Evolutionary conservation across 1,140 invertebrate species (phyloP).

Genomic region (Pachyrhynchus sulphureomaculatus): DNA sequence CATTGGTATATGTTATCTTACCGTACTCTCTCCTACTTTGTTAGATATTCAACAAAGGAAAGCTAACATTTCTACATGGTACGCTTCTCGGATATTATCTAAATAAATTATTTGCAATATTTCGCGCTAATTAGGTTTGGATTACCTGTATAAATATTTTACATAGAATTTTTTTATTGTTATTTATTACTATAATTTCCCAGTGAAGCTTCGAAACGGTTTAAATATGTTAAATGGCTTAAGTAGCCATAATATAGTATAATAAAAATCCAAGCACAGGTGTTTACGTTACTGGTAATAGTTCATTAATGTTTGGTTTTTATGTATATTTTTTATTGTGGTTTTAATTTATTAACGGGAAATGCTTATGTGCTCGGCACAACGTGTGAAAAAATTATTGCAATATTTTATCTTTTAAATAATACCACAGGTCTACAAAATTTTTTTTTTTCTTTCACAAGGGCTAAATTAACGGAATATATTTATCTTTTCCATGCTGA

Average conservation of each 20-base stretch:
- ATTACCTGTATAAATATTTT: slow-evolving; percentile 33
- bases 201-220: slow-evolving; percentile 20
- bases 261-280: slow-evolving; percentile 28
- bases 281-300: slow-evolving; percentile 28
- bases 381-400: no score
- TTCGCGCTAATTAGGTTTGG: slow-evolving; percentile 26
- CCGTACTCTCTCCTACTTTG: no score
- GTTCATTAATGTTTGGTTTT: slow-evolving; percentile 28
- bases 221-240: slow-evolving; percentile 32
- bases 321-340: not conserved
- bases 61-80: slow-evolving; percentile 5
- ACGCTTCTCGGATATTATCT: not conserved
- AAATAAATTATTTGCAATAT: slow-evolving; percentile 26
- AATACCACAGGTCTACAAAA: no score
- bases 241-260: slow-evolving; percentile 26
- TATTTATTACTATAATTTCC: slow-evolving; percentile 25
- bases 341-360: no score
- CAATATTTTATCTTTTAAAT: no score
- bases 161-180: slow-evolving; percentile 25
- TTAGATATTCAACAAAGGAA: no score
- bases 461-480: no score
- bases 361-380: no score
- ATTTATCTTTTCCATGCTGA: no score
- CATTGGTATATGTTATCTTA: no score
- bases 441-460: no score